Evolutionary conservation across 2,888 invertebrate species (phyloP).

Genomic region (Masnerella sp.): DNA sequence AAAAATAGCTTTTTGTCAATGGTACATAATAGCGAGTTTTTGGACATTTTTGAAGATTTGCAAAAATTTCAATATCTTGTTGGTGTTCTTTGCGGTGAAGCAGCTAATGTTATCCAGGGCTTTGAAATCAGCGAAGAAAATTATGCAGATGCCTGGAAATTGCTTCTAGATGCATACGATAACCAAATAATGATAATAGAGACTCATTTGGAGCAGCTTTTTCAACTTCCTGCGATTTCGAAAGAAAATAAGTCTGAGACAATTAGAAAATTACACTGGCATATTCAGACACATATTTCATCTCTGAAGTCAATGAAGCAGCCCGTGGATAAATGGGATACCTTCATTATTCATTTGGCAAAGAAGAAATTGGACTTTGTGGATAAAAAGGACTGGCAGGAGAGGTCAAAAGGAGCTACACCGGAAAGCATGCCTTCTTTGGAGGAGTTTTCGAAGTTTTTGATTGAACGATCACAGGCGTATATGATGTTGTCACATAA

Average conservation of each 20-base stretch:
- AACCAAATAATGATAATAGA: conserved; percentile 11
- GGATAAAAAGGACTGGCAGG: conserved; percentile 7
- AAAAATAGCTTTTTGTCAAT: conserved; percentile 5
- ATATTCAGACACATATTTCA: conserved; percentile 3
- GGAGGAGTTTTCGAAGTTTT: background rate
- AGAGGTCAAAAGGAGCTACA: background rate
- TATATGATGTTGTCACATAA: background rate
- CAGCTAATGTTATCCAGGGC: background rate
- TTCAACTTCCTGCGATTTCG: conserved; percentile 1
- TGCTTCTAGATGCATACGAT: conserved; percentile 4
- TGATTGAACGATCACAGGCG: conserved; percentile 1
- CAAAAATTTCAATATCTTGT: conserved; percentile 8
- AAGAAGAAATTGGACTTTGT: conserved; percentile 1
- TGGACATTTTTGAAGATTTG: background rate
- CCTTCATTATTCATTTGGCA: background rate
- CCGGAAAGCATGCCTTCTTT: background rate
- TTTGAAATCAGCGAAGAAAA: conserved; percentile 5
- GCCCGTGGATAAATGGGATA: conserved; percentile 9
- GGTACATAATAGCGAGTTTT: background rate
- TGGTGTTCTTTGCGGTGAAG: conserved; percentile 6
- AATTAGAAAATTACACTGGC: background rate
- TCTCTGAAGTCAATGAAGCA: conserved; percentile 3
- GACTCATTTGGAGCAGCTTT: conserved; percentile 7
- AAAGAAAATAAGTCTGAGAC: conserved; percentile 6
- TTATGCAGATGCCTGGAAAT: conserved; percentile 5